Percentiles rank a stretch among this genome's conserved stretches.
phyloP scores from a whole-genome alignment of 2,113 vertebrate species.

The Reinhardtius hippoglossoides region DNA sequence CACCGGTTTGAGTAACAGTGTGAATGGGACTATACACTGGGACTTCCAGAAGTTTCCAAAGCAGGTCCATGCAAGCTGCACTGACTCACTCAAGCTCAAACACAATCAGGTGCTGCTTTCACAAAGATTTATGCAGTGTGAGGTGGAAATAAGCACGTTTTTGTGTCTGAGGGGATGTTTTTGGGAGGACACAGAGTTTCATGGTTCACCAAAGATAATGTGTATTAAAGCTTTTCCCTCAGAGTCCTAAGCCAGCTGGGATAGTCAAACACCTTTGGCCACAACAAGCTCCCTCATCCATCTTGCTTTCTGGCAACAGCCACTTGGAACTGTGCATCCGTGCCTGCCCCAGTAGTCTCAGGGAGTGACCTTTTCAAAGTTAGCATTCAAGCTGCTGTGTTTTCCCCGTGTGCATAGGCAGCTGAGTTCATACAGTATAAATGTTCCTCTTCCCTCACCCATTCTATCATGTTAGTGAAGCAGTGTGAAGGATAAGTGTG shows the following conservation, averaged over 20 bases:
- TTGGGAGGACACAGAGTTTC: slow-evolving; percentile 18
- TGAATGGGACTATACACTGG: slow-evolving; percentile 7
- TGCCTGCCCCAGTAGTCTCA: slow-evolving; percentile 10
- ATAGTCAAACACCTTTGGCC: slow-evolving; percentile 40
- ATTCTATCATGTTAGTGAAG: slow-evolving; percentile 24
- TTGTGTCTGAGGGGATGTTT: slow-evolving; percentile 27
- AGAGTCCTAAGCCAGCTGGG: slow-evolving; percentile 5
- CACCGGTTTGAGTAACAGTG: slow-evolving; percentile 34
- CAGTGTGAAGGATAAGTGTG: slow-evolving; percentile 6
- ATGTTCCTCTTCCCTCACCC: slow-evolving; percentile 19
- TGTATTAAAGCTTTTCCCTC: slow-evolving; percentile 19
- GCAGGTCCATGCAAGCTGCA: slow-evolving; percentile 39
- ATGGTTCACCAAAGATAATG: slow-evolving; percentile 19
- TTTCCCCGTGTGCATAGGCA: slow-evolving; percentile 25
- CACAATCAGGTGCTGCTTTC: slow-evolving; percentile 41
- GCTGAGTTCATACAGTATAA: slow-evolving; percentile 3
- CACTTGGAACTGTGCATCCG: slow-evolving; percentile 30
- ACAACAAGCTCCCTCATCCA: slow-evolving; percentile 39
- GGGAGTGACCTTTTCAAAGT: slow-evolving; percentile 17
- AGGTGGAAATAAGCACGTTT: slow-evolving; percentile 19
- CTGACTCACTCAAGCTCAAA: slow-evolving; percentile 35
- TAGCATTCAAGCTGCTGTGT: slow-evolving; percentile 19
- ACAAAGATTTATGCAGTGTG: slow-evolving; percentile 42
- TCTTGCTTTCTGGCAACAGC: slow-evolving; percentile 48
- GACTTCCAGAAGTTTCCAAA: slow-evolving; percentile 26